Evolutionary conservation across 1,140 invertebrate species (phyloP).

Genomic region (Paralvinella palmiformis): DNA sequence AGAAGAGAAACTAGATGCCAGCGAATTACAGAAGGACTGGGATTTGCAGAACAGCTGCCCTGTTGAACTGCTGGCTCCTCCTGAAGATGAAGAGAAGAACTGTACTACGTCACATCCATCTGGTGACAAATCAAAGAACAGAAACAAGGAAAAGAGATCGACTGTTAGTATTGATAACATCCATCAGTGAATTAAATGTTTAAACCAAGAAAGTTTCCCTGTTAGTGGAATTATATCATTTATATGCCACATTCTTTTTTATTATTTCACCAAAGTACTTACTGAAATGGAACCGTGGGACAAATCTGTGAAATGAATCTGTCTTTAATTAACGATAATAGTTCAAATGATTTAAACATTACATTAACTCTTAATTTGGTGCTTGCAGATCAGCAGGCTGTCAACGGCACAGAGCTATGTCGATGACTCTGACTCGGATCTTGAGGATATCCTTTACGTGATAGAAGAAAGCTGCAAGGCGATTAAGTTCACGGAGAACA

Average conservation of each 20-base stretch:
- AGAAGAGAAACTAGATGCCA: conserved; percentile 28
- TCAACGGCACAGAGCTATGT: background rate
- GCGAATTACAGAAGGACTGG: conserved; percentile 28
- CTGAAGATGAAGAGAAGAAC: background rate
- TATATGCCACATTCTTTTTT: background rate
- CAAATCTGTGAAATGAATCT: background rate
- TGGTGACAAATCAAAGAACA: background rate
- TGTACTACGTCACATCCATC: background rate
- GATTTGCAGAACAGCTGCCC: too few species aligned
- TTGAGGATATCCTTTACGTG: conserved; percentile 58
- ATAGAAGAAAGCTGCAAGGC: conserved; percentile 56
- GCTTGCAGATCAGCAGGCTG: background rate
- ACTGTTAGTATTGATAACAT: background rate
- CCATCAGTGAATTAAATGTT: background rate
- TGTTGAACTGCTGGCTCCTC: too few species aligned
- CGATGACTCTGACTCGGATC: conserved; percentile 61
- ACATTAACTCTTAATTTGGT: background rate
- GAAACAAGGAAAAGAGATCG: background rate
- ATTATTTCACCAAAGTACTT: background rate
- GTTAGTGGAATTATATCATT: background rate
- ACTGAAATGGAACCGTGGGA: background rate
- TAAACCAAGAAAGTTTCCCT: background rate
- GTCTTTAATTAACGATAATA: background rate
- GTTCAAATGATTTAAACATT: background rate
- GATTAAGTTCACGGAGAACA: conserved; percentile 55